Conservation (phyloP, 2,113 vertebrate species). For the Hippopotamus amphibius region DNA sequence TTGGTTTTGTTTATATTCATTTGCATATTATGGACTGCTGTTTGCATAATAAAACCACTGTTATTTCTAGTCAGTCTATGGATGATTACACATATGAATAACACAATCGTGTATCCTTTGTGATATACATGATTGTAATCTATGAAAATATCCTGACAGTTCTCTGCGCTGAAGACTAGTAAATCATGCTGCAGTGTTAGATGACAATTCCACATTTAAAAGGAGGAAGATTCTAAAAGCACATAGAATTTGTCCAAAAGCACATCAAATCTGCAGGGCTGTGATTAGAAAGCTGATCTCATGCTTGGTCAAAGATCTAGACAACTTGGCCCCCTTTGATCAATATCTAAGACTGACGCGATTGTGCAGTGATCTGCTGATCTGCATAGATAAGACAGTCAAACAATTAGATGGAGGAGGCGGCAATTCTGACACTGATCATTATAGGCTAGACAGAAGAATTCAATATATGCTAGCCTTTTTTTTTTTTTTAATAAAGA, state of each 20-base stretch:
- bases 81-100: slow-evolving; percentile 83
- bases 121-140: slow-evolving; percentile 72
- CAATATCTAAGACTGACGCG: slow-evolving; percentile 41
- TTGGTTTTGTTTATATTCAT: slow-evolving; percentile 85
- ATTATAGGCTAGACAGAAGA: slow-evolving; percentile 15
- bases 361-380: slow-evolving; percentile 6
- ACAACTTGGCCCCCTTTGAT: slow-evolving; percentile 8
- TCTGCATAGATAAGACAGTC: slow-evolving; percentile 41
- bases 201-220: slow-evolving; percentile 59
- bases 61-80: slow-evolving; percentile 83
- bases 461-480: background rate
- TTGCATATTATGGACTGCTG: slow-evolving; percentile 85
- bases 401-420: slow-evolving; percentile 34
- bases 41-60: slow-evolving; percentile 87
- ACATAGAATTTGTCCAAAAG: slow-evolving; percentile 2
- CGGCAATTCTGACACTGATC: background rate
- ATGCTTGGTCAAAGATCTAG: background rate
- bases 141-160: slow-evolving; percentile 68
- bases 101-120: slow-evolving; percentile 68
- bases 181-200: slow-evolving; percentile 50
- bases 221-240: slow-evolving; percentile 53
- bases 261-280: slow-evolving; percentile 15
- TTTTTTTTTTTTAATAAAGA: background rate
- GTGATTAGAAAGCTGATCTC: slow-evolving; percentile 34
- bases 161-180: slow-evolving; percentile 57